Evolutionary conservation across 1,140 invertebrate genomes (phyloP).

Genomic region (Caenorhabditis remanei): DNA sequence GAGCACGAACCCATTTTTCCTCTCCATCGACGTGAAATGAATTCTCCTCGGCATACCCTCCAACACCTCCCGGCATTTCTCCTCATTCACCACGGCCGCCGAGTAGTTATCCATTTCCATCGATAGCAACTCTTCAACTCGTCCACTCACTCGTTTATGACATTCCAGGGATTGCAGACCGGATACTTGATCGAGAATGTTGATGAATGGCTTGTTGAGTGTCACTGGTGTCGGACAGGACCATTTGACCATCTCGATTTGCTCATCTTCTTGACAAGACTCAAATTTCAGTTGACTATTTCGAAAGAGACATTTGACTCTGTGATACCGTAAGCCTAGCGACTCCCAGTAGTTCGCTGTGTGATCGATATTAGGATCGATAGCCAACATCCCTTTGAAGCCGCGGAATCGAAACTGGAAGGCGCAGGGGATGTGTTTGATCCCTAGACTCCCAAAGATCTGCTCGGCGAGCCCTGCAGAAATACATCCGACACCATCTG

Average conservation of each 20-base stretch:
- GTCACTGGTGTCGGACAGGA: conserved; percentile 61
- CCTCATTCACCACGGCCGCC: conserved; percentile 26
- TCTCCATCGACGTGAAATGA: conserved; percentile 63
- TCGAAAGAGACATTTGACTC: not conserved
- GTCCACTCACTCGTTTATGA: conserved; percentile 60
- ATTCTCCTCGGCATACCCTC: conserved; percentile 62
- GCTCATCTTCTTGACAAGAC: not conserved
- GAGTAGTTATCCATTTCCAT: conserved; percentile 55
- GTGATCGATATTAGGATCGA: conserved; percentile 60
- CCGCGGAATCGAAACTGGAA: conserved; percentile 65
- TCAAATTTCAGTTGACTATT: conserved; percentile 48
- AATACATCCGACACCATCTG: conserved; percentile 66
- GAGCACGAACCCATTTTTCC: conserved; percentile 67
- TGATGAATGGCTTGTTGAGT: conserved; percentile 67
- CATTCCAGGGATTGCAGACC: conserved; percentile 60
- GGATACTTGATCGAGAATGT: conserved; percentile 67
- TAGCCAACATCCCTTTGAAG: conserved; percentile 57
- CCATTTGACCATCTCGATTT: conserved; percentile 67
- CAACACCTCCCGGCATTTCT: not conserved
- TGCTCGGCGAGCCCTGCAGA: conserved; percentile 25
- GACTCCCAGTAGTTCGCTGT: conserved; percentile 8
- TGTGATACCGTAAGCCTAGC: not conserved
- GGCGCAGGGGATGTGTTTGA: conserved; percentile 36
- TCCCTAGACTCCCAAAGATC: conserved; percentile 19
- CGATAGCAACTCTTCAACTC: conserved; percentile 68